Evolutionary conservation across 2,113 vertebrate genomes (phyloP).

Genomic region (Furnarius figulus): DNA sequence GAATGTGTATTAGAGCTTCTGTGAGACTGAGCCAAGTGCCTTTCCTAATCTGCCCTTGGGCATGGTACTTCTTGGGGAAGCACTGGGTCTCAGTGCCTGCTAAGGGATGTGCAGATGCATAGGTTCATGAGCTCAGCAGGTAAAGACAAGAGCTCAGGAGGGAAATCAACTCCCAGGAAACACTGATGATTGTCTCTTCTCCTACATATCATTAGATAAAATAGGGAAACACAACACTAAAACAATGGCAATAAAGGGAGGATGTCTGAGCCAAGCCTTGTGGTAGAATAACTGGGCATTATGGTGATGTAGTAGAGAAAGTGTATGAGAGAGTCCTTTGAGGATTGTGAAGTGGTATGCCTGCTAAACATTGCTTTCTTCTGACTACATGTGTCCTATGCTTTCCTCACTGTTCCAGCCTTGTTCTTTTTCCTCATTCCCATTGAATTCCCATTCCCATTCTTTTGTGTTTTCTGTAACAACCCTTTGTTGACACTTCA

Average conservation of each 20-base stretch:
- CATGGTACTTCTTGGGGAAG: fast-evolving
- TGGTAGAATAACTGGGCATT: not conserved
- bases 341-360: not conserved
- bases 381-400: not conserved
- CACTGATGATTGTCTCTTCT: not conserved
- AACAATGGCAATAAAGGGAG: not conserved
- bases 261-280: not conserved
- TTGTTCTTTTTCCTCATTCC: not conserved
- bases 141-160: not conserved
- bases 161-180: not conserved
- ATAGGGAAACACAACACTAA: not conserved
- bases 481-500: not conserved
- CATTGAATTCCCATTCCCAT: not conserved
- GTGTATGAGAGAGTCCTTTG: not conserved
- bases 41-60: not conserved
- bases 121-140: not conserved
- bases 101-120: not conserved
- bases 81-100: too few relatives aligned
- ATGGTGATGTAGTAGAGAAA: not conserved
- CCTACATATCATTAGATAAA: not conserved
- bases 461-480: not conserved
- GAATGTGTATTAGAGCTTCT: not conserved
- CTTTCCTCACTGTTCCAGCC: not conserved
- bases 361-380: not conserved
- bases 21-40: not conserved